phyloP scores from a whole-genome alignment of 2,113 vertebrate species.

The Notothenia rossii region DNA sequence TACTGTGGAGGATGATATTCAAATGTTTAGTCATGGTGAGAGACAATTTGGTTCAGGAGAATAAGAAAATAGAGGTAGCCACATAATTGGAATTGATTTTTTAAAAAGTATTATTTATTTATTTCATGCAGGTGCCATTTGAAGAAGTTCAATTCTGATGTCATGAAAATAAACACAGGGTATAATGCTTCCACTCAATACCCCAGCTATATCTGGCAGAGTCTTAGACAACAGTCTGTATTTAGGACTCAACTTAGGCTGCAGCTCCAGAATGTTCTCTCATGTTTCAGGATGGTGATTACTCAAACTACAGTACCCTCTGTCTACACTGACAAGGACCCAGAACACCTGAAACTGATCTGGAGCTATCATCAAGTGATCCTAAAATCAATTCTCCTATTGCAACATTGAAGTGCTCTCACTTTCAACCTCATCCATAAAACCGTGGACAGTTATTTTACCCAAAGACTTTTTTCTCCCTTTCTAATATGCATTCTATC shows the following conservation, averaged over 20 bases:
- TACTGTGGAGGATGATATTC: constrained; percentile 11
- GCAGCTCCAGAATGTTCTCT: constrained; percentile 29
- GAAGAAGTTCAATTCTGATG: constrained; percentile 47
- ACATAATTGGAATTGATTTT: constrained; percentile 63
- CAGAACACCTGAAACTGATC: constrained; percentile 48
- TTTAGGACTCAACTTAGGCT: constrained; percentile 5
- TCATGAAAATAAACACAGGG: constrained; percentile 52
- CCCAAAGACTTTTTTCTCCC: neutral
- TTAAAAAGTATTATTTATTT: constrained; percentile 28
- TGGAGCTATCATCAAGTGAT: constrained; percentile 10
- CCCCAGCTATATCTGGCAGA: neutral
- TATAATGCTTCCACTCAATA: constrained; percentile 6
- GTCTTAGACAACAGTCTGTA: neutral
- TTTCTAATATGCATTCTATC: constrained; percentile 16
- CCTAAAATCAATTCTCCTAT: neutral
- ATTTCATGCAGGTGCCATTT: constrained; percentile 44
- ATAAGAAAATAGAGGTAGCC: constrained; percentile 27
- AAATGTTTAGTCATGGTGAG: constrained; percentile 46
- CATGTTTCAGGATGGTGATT: constrained; percentile 38
- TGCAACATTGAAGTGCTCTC: neutral
- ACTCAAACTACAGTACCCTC: constrained; percentile 33
- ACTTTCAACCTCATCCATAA: neutral
- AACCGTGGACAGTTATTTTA: neutral
- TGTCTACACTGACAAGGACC: constrained; percentile 21
- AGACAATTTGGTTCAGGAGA: constrained; percentile 29